A percentile compares a stretch with the other conserved stretches of the same genome.
These are phyloP conservation scores for Magallana ariakensis DNA, from an alignment of 1,140 invertebrate genomes.

Conservation along the genomic window DNA sequence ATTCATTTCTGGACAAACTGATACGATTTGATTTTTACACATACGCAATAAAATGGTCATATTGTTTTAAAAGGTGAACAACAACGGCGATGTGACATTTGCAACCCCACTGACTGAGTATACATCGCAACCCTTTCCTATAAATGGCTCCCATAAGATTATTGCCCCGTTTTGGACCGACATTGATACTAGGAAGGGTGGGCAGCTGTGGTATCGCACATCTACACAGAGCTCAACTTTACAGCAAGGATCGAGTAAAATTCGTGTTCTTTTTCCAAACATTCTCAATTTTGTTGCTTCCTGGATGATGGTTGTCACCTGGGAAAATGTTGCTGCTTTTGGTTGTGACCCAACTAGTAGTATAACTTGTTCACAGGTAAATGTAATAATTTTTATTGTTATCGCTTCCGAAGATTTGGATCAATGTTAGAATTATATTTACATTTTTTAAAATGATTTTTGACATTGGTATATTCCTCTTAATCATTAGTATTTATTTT, in stretches of 20 bases:
- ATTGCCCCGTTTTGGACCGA: slow-evolving; percentile 72
- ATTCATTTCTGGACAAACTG: too few relatives aligned
- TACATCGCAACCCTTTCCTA: slow-evolving; percentile 64
- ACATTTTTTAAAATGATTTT: too few relatives aligned
- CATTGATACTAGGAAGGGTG: slow-evolving; percentile 59
- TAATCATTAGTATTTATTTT: too few relatives aligned
- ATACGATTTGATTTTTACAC: too few relatives aligned
- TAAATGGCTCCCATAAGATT: slow-evolving; percentile 53
- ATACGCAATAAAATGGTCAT: too few relatives aligned
- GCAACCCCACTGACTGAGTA: slow-evolving; percentile 55
- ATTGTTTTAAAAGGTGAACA: slow-evolving; percentile 67
- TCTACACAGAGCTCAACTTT: slow-evolving; percentile 47
- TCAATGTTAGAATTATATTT: too few relatives aligned
- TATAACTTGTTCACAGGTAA: background rate
- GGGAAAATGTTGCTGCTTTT: slow-evolving; percentile 67
- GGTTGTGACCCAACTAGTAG: slow-evolving; percentile 44
- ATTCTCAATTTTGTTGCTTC: slow-evolving; percentile 57
- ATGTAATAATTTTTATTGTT: too few relatives aligned
- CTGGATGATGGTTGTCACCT: slow-evolving; percentile 71
- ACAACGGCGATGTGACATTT: slow-evolving; percentile 70
- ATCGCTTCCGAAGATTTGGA: too few relatives aligned
- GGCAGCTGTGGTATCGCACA: slow-evolving; percentile 63
- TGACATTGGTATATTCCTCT: too few relatives aligned
- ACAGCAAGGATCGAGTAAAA: slow-evolving; percentile 54
- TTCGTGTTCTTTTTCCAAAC: slow-evolving; percentile 55